Evolutionary conservation across 2,888 invertebrate species (phyloP), one percentile per base, ranked within the genome.

Genomic region (Cheilosia grossa): DNA sequence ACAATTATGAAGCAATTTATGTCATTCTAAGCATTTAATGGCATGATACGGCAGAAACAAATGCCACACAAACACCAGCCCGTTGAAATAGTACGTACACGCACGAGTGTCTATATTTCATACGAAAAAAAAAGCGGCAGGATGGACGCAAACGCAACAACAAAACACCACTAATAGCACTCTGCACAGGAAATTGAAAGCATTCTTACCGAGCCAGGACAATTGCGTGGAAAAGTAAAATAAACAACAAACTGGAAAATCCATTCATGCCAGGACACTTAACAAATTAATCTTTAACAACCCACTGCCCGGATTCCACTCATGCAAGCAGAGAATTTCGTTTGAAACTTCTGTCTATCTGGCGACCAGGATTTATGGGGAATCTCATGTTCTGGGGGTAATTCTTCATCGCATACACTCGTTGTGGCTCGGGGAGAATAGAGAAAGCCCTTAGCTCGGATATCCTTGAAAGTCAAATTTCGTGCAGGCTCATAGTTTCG

Each of bases 201-300:
- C 33, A 30, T 58, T 49, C 42, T 30, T 19, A 37, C 40, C 33
- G 44, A 27, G 10, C 17, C 24, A 44, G 59, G 40, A 69, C 67
- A 77, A 61, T 69, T 49, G 61, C 77, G 51, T 64, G 47, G 53
- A 56, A 74, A 40, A 58, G 56, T 30, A 66, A 69, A 53, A 51
- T 42, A 44, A 78, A 47, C n/a, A 61, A 54, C 3, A 42, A 37
- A 40, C 44, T 27, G 17, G 47, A 61, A 73, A 47, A 51, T 64
- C 73, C 42, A 70, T 74, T 73, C 56, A 63, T 56, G 40, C 37
- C 53, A 79, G 44, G 73, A 83, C 69, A 83, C 83, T 83, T 80
- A 83, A 83, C 79, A 80, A 83, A 83, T 83, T 83, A 83, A 83
- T 74, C 74, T 80, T 80, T 69, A 80, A 74, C 80, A 74, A 83